These are phyloP conservation scores for Drosophila neotestacea DNA, from an alignment of 2,888 invertebrate species.

Conservation along the genomic window DNA sequence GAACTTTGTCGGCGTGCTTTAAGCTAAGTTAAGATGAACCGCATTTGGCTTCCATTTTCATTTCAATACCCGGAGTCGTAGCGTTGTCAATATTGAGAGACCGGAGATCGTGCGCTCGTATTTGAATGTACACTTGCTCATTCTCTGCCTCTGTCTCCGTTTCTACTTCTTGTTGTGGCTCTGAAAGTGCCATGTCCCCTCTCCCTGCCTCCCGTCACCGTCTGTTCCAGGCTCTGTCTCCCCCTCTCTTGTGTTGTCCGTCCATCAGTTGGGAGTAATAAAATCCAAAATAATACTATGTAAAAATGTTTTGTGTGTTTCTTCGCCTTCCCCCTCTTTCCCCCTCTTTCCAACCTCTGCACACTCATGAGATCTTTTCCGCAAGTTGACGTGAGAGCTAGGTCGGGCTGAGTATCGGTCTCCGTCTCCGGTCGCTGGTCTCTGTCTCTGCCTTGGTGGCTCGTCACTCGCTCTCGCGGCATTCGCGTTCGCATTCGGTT, in stretches of 20 bases:
- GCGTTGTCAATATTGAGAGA: slow-evolving; percentile 31
- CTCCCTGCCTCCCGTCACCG: not conserved
- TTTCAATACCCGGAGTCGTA: slow-evolving; percentile 14
- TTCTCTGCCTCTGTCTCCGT: not conserved
- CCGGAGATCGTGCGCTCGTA: slow-evolving; percentile 53
- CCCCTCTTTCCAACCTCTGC: not conserved
- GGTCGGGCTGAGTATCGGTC: slow-evolving; percentile 4
- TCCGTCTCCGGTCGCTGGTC: slow-evolving; percentile 1
- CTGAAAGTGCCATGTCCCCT: slow-evolving; percentile 1
- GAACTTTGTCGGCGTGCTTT: slow-evolving; percentile 72
- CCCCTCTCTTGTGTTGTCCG: slow-evolving; percentile 15
- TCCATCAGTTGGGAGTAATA: slow-evolving; percentile 56
- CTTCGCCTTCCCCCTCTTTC: slow-evolving; percentile 15
- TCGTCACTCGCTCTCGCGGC: slow-evolving; percentile 48
- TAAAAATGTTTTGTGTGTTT: slow-evolving; percentile 74
- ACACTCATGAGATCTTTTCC: slow-evolving; percentile 21
- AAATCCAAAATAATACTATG: slow-evolving; percentile 77
- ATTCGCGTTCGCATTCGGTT: slow-evolving; percentile 72
- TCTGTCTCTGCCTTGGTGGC: slow-evolving; percentile 23
- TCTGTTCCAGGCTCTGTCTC: not conserved
- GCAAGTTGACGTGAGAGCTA: slow-evolving; percentile 25
- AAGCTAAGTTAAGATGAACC: slow-evolving; percentile 51
- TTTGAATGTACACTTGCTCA: slow-evolving; percentile 70
- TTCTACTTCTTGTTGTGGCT: not conserved
- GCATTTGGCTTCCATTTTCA: slow-evolving; percentile 29